Base-by-base conservation (phyloP, 2,113 vertebrate species). In the Lepidothrix coronata region DNA sequence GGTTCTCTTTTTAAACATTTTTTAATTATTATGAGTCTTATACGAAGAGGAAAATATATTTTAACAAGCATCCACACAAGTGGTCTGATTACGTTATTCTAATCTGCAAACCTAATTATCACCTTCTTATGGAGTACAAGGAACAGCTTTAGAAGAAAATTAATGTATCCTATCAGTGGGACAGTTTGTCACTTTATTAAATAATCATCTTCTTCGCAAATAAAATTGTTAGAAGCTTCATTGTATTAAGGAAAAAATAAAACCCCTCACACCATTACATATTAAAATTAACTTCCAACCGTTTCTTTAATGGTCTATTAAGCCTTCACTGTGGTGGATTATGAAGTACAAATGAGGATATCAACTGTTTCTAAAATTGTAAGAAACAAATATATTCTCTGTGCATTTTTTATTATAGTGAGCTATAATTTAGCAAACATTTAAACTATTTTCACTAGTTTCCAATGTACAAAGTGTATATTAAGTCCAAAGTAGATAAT, bases 101-200 rank as follows among this genome's bases (percentile, higher is more conserved):
- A 99, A 99, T 99, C 98, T 99, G 98, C 98, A 98, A 98, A 99
- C 98, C 98, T 99, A 99, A 99, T 99, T 99, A 99, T 99, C 99
- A 99, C 99, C 98, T 99, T 99, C 98, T 98, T 98, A 97, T 92
- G 84, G 88, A 97, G 95, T 95, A 97, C 91, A 98, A 98, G 98
- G 98, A 99, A 98, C 98, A 98, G 98, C 98, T 99, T 98, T 98
- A 98, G 97, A 98, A 97, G 95, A 95, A 98, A 99, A 99, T 99
- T 98, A 99, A 99, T 98, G 98, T 98, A 98, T 99, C 98, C 98
- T 98, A 98, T 98, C 98, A 99, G 98, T 99, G 98, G 99, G 98
- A 98, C 98, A 99, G 98, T 98, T 99, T 99, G 99, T 99, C 98
- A 99, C 98, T 98, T 98, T 97, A 96, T 98, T 97, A 98, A 98